phyloP scores from a whole-genome alignment of 2,113 vertebrate genomes.

The Oplegnathus fasciatus region DNA sequence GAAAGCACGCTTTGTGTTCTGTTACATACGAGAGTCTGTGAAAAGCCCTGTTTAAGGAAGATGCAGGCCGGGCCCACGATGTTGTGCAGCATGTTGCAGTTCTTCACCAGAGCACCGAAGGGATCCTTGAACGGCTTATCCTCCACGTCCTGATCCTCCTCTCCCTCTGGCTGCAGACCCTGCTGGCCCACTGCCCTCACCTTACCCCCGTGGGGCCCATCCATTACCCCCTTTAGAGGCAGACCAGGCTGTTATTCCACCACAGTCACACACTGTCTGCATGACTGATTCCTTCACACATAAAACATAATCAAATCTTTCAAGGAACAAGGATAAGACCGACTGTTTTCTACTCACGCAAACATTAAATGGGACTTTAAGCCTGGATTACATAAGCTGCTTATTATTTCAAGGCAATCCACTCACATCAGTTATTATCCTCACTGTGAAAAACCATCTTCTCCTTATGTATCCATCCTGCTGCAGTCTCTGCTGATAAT shows the following conservation, averaged over 20 bases:
- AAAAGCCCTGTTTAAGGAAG: slow-evolving; percentile 89
- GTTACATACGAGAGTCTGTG: slow-evolving; percentile 84
- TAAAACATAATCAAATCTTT: slow-evolving; percentile 15
- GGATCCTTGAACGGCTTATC: slow-evolving; percentile 60
- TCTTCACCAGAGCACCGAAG: slow-evolving; percentile 77
- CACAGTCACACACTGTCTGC: neutral
- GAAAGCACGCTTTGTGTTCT: slow-evolving; percentile 2
- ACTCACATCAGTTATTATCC: slow-evolving; percentile 20
- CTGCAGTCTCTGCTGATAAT: neutral
- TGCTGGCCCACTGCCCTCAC: slow-evolving; percentile 44
- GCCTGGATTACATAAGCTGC: slow-evolving; percentile 30
- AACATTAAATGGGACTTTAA: neutral
- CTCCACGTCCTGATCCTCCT: slow-evolving; percentile 58
- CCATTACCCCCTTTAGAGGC: slow-evolving; percentile 65
- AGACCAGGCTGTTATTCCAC: slow-evolving; percentile 63
- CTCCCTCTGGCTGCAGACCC: slow-evolving; percentile 42
- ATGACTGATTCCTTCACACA: neutral
- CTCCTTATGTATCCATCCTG: neutral
- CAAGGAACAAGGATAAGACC: neutral
- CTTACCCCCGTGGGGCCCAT: slow-evolving; percentile 38
- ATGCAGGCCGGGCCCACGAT: slow-evolving; percentile 88
- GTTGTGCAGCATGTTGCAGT: slow-evolving; percentile 86
- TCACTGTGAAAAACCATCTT: neutral
- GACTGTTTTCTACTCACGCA: slow-evolving; percentile 2
- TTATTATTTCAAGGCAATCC: slow-evolving; percentile 38